Conservation (phyloP, 2,888 invertebrate genomes). For the Baronia brevicornis region DNA sequence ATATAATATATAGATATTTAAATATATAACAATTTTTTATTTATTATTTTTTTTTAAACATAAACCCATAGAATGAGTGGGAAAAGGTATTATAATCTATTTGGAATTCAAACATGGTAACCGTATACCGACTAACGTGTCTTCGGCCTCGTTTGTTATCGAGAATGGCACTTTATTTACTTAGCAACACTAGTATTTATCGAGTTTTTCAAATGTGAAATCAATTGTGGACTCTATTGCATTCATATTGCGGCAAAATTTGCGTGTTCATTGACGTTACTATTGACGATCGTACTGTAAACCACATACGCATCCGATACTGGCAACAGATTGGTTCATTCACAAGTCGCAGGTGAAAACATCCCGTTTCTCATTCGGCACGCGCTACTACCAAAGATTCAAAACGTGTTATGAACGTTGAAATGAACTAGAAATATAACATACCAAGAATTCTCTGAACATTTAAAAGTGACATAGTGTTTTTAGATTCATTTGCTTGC, state of each 20-base stretch:
- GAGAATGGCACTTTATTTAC: constrained; percentile 10
- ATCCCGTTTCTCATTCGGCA: constrained; percentile 62
- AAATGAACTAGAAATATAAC: constrained; percentile 22
- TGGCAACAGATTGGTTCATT: constrained; percentile 40
- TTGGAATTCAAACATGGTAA: constrained; percentile 6
- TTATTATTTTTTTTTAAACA: constrained; percentile 4
- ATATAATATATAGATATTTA: too few relatives aligned
- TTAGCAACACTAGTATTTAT: constrained; percentile 12
- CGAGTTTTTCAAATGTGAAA: neutral
- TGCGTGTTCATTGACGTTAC: constrained; percentile 4
- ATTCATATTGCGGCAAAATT: neutral
- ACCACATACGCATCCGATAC: constrained; percentile 31
- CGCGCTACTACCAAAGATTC: constrained; percentile 57
- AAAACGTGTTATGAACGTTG: constrained; percentile 41
- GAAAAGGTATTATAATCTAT: too few relatives aligned
- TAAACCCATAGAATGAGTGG: constrained; percentile 7
- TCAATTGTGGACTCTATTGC: constrained; percentile 2
- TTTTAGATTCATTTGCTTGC: too few relatives aligned
- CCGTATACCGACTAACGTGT: constrained; percentile 4
- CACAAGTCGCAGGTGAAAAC: constrained; percentile 59
- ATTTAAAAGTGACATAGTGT: too few relatives aligned
- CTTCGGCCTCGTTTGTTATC: constrained; percentile 16
- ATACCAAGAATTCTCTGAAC: too few relatives aligned
- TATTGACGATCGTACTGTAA: constrained; percentile 12
- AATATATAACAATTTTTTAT: constrained; percentile 9